These are phyloP conservation scores for Anneissia japonica DNA, from an alignment of 35 echinoderm and acorn worm species.

Conservation along the genomic window DNA sequence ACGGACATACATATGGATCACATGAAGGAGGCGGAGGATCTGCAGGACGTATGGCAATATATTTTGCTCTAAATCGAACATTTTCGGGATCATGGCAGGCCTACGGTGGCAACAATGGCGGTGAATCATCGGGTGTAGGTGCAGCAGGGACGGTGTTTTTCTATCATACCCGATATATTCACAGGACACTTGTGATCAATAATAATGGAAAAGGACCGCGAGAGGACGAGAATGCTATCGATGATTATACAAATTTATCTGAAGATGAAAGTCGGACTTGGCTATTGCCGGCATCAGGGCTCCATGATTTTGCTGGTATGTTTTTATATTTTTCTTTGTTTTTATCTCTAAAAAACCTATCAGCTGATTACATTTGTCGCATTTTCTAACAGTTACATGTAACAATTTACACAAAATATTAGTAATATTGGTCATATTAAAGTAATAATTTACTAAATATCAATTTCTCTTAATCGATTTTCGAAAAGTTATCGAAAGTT, in stretches of 20 bases:
- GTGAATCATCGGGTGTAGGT: conserved; percentile 41
- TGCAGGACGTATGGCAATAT: conserved; percentile 70
- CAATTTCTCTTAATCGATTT: no score
- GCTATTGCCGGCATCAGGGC: conserved; percentile 67
- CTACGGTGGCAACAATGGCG: conserved; percentile 54
- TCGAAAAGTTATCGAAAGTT: no score
- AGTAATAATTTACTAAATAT: no score
- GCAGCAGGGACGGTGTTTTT: conserved; percentile 81
- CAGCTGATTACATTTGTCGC: no score
- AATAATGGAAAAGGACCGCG: conserved; percentile 58
- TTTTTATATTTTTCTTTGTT: neutral
- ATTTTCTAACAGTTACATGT: no score
- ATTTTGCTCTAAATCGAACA: conserved; percentile 73
- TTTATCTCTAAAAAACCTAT: neutral
- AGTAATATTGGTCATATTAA: no score
- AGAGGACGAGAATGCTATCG: conserved; percentile 51
- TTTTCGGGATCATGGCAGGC: conserved; percentile 78
- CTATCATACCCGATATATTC: conserved; percentile 74
- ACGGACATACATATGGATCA: conserved; percentile 28
- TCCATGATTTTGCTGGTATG: conserved; percentile 70
- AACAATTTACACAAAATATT: no score
- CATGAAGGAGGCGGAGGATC: conserved; percentile 70
- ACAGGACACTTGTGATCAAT: conserved; percentile 60
- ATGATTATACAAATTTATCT: conserved; percentile 54
- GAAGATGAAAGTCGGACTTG: conserved; percentile 71